phyloP scores from a whole-genome alignment of 2,113 vertebrate genomes.

The Equus quagga region DNA sequence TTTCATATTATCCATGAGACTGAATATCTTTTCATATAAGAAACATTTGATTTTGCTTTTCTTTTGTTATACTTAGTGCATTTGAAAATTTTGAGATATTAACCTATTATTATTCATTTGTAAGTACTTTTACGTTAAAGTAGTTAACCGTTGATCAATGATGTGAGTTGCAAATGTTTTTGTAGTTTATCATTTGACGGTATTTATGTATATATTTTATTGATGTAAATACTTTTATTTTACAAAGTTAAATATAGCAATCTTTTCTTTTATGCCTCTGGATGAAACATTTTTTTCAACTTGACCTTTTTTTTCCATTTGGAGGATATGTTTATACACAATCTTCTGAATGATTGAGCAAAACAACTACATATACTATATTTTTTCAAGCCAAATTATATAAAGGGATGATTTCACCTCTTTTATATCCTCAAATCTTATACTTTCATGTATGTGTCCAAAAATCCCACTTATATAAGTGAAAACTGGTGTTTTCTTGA shows the following conservation, averaged over 20 bases:
- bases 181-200: background rate
- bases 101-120: background rate
- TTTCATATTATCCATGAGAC: background rate
- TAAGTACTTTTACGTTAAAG: background rate
- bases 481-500: background rate
- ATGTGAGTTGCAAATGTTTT: background rate
- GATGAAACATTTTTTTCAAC: background rate
- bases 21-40: background rate
- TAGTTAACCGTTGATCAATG: background rate
- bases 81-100: slow-evolving; percentile 8
- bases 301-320: background rate
- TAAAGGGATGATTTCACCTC: background rate
- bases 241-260: background rate
- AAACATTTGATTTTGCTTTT: slow-evolving; percentile 11
- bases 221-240: background rate
- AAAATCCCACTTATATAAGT: background rate
- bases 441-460: background rate
- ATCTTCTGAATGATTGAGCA: background rate
- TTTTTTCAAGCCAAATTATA: background rate
- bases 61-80: background rate
- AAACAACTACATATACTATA: background rate
- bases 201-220: background rate
- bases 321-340: background rate
- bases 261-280: background rate
- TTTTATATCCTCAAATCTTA: background rate